Percentiles rank a stretch among this genome's conserved stretches.
Conservation (phyloP, 2,888 invertebrate genomes). For the Andrena bicolor region DNA sequence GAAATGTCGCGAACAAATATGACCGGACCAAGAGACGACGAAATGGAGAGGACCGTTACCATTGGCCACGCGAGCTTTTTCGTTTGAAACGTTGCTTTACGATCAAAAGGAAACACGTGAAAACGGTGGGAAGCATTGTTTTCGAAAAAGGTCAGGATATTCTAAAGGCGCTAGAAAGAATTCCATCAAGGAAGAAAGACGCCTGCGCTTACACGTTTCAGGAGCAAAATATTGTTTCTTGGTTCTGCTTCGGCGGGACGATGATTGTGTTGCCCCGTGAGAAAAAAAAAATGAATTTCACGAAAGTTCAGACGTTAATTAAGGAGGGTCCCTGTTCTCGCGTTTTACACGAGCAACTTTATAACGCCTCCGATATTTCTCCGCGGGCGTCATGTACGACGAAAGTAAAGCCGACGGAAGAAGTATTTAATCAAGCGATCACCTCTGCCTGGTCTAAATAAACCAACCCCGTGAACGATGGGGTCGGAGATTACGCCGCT, state of each 20-base stretch:
- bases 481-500: slow-evolving; percentile 78
- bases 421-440: slow-evolving; percentile 83
- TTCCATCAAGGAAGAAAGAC: neutral
- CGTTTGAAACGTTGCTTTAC: neutral
- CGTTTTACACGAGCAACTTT: slow-evolving; percentile 59
- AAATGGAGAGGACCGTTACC: neutral
- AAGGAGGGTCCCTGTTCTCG: slow-evolving; percentile 52
- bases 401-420: slow-evolving; percentile 67
- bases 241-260: slow-evolving; percentile 5
- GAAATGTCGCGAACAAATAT: slow-evolving; percentile 16
- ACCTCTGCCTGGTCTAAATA: slow-evolving; percentile 78
- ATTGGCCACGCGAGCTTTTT: slow-evolving; percentile 13
- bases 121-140: slow-evolving; percentile 13
- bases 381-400: slow-evolving; percentile 49
- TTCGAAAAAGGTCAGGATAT: neutral
- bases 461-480: slow-evolving; percentile 80
- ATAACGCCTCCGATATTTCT: slow-evolving; percentile 57
- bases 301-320: slow-evolving; percentile 50
- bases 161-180: slow-evolving; percentile 11
- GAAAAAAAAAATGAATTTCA: slow-evolving; percentile 43
- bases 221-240: slow-evolving; percentile 10
- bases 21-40: slow-evolving; percentile 4
- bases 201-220: neutral
- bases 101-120: slow-evolving; percentile 25
- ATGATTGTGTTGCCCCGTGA: slow-evolving; percentile 8